Conservation (phyloP, 2,888 invertebrate species). For the Apodemia duryi region DNA sequence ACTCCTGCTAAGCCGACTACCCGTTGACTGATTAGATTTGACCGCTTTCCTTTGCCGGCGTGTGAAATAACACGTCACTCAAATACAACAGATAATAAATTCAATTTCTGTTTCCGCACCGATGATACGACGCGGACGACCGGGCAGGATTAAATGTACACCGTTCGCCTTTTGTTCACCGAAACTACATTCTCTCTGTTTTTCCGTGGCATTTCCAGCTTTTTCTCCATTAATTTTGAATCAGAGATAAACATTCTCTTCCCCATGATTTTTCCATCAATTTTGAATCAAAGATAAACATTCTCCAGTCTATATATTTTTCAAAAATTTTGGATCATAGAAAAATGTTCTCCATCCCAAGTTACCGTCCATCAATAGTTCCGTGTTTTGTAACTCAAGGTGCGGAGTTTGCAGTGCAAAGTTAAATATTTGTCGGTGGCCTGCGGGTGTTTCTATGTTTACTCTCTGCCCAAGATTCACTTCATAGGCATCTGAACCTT, state of each 20-base stretch:
- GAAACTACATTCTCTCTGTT: conserved; percentile 48
- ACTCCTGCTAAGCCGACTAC: conserved; percentile 43
- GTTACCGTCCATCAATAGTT: not conserved
- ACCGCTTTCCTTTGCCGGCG: conserved; percentile 48
- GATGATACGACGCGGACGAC: conserved; percentile 44
- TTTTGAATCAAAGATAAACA: not conserved
- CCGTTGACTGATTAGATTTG: conserved; percentile 69
- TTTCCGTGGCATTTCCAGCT: conserved; percentile 30
- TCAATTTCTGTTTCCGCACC: conserved; percentile 67
- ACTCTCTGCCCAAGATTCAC: not conserved
- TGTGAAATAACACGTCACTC: conserved; percentile 78
- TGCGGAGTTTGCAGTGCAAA: conserved; percentile 65
- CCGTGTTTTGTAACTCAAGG: conserved; percentile 37
- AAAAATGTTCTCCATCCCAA: not conserved
- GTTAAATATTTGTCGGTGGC: conserved; percentile 62
- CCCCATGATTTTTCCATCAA: not conserved
- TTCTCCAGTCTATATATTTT: no score
- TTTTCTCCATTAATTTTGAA: not conserved
- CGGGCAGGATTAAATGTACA: conserved; percentile 73
- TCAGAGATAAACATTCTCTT: not conserved
- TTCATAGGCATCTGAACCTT: not conserved
- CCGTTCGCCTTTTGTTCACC: conserved; percentile 70
- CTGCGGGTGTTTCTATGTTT: conserved; percentile 54
- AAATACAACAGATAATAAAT: conserved; percentile 77
- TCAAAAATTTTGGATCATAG: no score